Base-by-base conservation (phyloP, 2,888 invertebrate species). In the Yponomeuta cagnagella region DNA sequence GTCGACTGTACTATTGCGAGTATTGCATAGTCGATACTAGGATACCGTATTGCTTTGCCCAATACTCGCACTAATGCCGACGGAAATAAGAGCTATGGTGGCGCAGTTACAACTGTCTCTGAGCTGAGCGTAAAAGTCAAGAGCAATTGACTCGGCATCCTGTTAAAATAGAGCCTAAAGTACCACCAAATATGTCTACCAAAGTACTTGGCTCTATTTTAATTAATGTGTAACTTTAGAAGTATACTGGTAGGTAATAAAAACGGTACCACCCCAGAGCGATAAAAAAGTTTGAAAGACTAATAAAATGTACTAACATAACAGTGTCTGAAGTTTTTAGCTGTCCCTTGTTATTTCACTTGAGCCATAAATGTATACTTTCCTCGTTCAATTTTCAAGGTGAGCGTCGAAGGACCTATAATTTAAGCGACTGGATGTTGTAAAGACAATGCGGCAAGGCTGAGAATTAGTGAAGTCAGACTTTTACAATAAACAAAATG, bases 281-380 rank as follows among this genome's bases (percentile, higher is more conserved):
- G 52, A 58, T 58, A 58, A 58, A 58, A 52, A 58, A 58, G 52
- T 58, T 58, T 15, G 15, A 58, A 15, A 58, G 52, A 58, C 52
- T 58, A 58, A 58, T 58, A 58, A 58, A 58, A 58, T 58, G 15
- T 58, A 58, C 52, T 58, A 58, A 58, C 52, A 58, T 58, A 58
- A 58, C 52, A 15, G 52, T 15, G 52, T 58, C 52, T 58, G 52
- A 58, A 58, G 52, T 58, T 58, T 58, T 58, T 58, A 12, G 52
- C 6, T 58, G 15, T 15, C 52, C 15, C 52, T 58, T 15, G 52
- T 58, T 58, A 58, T 58, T 58, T 58, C 12, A 58, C 52, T 58
- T 58, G 6, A 12, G 52, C 52, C 52, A 5, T 58, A 58, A 58
- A 58, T 43, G 43, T 43, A 43, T 58, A 58, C 15, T 58, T 58